Base-by-base conservation (phyloP, 2,888 invertebrate species). In the Polymixis lichenea region DNA sequence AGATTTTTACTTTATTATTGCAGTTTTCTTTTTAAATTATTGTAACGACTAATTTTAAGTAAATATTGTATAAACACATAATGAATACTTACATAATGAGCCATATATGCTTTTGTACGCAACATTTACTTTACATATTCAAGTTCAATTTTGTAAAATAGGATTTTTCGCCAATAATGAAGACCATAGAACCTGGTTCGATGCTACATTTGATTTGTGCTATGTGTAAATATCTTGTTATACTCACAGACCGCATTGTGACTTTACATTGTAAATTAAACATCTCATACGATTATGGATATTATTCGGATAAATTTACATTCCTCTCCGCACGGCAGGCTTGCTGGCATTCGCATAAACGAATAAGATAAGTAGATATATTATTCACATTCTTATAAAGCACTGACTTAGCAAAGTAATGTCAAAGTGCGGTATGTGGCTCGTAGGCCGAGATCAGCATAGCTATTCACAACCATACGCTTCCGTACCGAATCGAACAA, bases 1-100 rank as follows among this genome's bases (percentile, higher is more conserved):
- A 76, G 77, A 38, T 70, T 58, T 77, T 61, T 38, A 77, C 75
- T 74, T 43, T 65, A 65, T 77, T 86, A 86, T 86, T 86, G 86
- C 86, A 77, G 32, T 66, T 74, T 43, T 64, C 46, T 22, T n/a
- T 19, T 55, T 46, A 51, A 61, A 62, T 58, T 55, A 38, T 55
- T 68, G 61, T 72, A 66, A 55, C 15, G 19, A 78, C 43, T 58
- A 46, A 58, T 78, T 78, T 56, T 62, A 70, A 53, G 32, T 71
- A 8, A 64, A 71, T 64, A 71, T 38, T 71, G 64, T 71, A 51
- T 53, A 77, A 78, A 78, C 78, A 78, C 78, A 32, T 56, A 43
- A 43, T 15, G 0, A 55, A 61, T 43, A 77, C 55, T 56, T 64
- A 55, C 2, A 25, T 38, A 51, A 11, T 32, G 56, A 78, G 25